Percentiles rank a stretch among this genome's conserved stretches.
These are phyloP conservation scores for Oreochromis niloticus DNA, from an alignment of 2,113 vertebrate species.

Conservation along the genomic window DNA sequence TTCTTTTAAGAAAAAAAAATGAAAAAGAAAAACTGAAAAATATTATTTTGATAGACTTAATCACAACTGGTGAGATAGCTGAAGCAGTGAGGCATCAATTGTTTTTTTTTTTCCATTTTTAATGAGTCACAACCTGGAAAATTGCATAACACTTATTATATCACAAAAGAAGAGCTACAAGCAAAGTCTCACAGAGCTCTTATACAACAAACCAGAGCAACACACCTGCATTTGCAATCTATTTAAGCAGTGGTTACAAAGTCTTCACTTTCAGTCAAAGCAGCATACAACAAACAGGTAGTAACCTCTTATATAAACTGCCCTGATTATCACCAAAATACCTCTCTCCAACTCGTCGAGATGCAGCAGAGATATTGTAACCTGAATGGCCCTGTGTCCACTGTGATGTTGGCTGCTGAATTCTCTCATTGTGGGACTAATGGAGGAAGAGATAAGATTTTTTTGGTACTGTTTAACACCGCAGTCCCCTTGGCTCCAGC, in stretches of 20 bases:
- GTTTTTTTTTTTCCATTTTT: background rate
- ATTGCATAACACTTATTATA: background rate
- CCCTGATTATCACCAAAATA: conserved; percentile 20
- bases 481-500: conserved; percentile 63
- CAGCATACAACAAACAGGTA: background rate
- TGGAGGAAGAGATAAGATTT: conserved; percentile 64
- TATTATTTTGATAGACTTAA: background rate
- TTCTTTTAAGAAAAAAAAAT: background rate
- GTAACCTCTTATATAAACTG: background rate
- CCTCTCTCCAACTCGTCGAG: conserved; percentile 1
- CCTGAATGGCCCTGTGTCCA: conserved; percentile 44
- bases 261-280: background rate
- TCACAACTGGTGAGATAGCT: background rate
- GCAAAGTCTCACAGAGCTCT: background rate
- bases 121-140: background rate
- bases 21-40: background rate
- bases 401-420: conserved; percentile 48
- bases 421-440: conserved; percentile 61
- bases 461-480: conserved; percentile 59
- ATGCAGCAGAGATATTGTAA: conserved; percentile 13
- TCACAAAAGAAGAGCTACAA: background rate
- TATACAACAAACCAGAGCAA: background rate
- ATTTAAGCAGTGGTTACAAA: background rate
- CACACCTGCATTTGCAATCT: background rate
- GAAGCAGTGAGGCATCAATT: background rate